Conservation (phyloP, 2,113 vertebrate species). For the Otolemur garnettii region DNA sequence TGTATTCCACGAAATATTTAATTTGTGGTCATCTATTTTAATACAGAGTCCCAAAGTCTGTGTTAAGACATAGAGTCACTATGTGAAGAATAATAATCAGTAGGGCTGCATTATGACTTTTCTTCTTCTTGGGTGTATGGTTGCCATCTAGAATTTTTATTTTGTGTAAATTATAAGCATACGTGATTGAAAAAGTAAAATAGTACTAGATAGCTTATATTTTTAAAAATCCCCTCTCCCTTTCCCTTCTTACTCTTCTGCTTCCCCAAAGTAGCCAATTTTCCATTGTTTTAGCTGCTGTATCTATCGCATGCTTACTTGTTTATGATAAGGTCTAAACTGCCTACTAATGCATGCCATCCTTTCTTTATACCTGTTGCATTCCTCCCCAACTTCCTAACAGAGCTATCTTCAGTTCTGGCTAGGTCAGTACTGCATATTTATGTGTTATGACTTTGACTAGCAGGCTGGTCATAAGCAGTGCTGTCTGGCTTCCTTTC, state of each 20-base stretch:
- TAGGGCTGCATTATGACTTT: background rate
- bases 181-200: constrained; percentile 2
- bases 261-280: background rate
- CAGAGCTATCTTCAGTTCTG: background rate
- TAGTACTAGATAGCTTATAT: background rate
- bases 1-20: background rate
- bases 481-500: background rate
- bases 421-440: background rate
- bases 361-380: background rate
- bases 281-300: background rate
- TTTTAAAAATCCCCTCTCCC: background rate
- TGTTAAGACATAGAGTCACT: background rate
- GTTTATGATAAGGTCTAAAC: background rate
- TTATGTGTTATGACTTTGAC: background rate
- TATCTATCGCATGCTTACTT: background rate
- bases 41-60: background rate
- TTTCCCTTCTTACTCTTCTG: background rate
- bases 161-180: background rate
- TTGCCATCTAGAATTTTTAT: background rate
- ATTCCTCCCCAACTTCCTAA: background rate
- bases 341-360: background rate
- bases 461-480: background rate
- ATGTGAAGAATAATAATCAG: background rate
- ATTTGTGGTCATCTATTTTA: background rate
- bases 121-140: background rate